phyloP scores from a whole-genome alignment of 2,113 vertebrate species.

The Solea senegalensis region DNA sequence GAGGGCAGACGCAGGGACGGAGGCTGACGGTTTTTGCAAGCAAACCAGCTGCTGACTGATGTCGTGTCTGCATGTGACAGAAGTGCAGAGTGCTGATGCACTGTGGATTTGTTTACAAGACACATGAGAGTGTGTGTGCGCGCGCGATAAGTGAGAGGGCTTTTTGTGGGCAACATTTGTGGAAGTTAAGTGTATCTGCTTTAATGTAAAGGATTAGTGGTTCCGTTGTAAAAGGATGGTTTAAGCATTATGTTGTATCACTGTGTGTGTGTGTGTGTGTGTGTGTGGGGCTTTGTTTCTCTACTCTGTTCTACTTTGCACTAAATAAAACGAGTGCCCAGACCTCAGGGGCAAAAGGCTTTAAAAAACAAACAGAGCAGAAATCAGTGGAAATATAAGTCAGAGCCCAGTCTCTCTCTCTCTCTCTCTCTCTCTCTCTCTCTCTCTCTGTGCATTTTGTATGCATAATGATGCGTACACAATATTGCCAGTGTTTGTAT shows the following conservation, averaged over 20 bases:
- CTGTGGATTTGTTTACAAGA: conserved; percentile 50
- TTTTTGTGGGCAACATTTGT: conserved; percentile 36
- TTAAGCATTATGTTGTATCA: conserved; percentile 50
- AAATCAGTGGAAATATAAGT: conserved; percentile 64
- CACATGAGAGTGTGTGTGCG: conserved; percentile 23
- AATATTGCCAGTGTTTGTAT: conserved; percentile 11
- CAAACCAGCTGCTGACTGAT: conserved; percentile 47
- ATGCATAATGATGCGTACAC: conserved; percentile 14
- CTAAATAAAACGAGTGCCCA: conserved; percentile 56
- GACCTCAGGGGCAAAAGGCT: conserved; percentile 69
- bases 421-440: too few species aligned
- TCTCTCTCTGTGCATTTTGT: conserved; percentile 12
- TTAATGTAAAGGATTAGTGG: conserved; percentile 66
- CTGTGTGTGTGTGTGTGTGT: conserved; percentile 34
- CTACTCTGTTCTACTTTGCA: conserved; percentile 61
- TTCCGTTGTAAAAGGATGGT: conserved; percentile 48
- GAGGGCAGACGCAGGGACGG: conserved; percentile 23
- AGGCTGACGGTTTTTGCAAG: conserved; percentile 17
- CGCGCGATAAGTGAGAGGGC: conserved; percentile 44
- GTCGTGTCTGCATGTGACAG: conserved; percentile 22
- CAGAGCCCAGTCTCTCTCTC: conserved; percentile 25
- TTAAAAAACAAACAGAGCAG: conserved; percentile 75
- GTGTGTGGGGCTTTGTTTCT: conserved; percentile 16
- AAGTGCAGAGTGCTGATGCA: conserved; percentile 24
- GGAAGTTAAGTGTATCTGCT: conserved; percentile 47